Percentiles rank a stretch among this genome's conserved stretches.
Evolutionary conservation across 2,888 invertebrate species (phyloP).

Genomic region (Melanotus villosus): DNA sequence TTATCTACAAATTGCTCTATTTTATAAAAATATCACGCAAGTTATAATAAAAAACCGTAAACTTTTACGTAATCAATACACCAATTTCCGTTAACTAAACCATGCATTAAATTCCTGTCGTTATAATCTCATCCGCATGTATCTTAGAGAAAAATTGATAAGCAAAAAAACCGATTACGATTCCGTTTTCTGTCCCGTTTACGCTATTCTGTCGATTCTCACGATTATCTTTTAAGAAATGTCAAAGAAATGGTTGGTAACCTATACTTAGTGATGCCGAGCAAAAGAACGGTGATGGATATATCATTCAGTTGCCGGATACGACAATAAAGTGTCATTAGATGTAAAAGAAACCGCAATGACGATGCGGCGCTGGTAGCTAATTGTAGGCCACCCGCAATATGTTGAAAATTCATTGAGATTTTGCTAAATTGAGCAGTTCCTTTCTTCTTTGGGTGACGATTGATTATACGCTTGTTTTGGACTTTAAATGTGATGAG

Average conservation of each 20-base stretch:
- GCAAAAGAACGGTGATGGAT: conserved; percentile 55
- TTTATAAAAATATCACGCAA: no score
- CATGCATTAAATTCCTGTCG: neutral
- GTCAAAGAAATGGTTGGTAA: conserved; percentile 32
- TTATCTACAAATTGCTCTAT: no score
- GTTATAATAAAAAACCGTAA: neutral
- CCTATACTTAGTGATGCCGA: conserved; percentile 51
- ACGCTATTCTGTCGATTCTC: conserved; percentile 35
- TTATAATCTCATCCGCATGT: neutral
- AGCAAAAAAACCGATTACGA: neutral
- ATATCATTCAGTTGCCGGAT: conserved; percentile 60
- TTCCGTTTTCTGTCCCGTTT: neutral
- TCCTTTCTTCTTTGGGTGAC: conserved; percentile 13
- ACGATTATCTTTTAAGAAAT: conserved; percentile 36
- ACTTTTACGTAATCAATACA: neutral
- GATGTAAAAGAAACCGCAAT: conserved; percentile 57
- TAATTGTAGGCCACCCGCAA: conserved; percentile 61
- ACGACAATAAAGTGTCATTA: conserved; percentile 61
- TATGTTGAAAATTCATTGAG: conserved; percentile 26
- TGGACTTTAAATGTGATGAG: neutral
- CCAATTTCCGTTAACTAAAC: conserved; percentile 14
- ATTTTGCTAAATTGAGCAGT: conserved; percentile 14
- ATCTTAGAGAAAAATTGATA: no score
- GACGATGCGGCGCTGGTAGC: conserved; percentile 57
- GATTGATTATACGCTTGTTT: conserved; percentile 10